phyloP scores from a whole-genome alignment of 2,888 invertebrate species.

The Philopedon plagiatum region DNA sequence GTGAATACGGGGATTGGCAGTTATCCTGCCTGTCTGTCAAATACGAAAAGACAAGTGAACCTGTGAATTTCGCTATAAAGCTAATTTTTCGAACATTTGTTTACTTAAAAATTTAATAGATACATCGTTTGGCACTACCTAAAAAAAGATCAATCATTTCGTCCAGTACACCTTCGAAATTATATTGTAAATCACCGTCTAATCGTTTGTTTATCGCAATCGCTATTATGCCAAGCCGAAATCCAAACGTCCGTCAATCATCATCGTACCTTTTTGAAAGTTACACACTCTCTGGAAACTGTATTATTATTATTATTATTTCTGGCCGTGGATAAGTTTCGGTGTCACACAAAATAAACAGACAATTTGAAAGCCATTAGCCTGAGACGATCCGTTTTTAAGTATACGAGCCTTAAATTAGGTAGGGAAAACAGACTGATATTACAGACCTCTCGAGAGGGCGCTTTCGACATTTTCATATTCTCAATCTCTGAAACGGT shows the following conservation, averaged over 20 bases:
- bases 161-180: conserved; percentile 31
- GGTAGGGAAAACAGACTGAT: too few species aligned
- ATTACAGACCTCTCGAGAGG: too few species aligned
- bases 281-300: conserved; percentile 22
- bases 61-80: too few species aligned
- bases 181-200: conserved; percentile 47
- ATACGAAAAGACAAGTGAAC: too few species aligned
- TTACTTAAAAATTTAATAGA: neutral
- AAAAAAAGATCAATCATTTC: conserved; percentile 4
- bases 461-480: too few species aligned
- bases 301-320: conserved; percentile 41
- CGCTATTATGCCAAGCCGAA: conserved; percentile 34
- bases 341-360: conserved; percentile 47
- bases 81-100: too few species aligned
- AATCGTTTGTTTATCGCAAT: conserved; percentile 40
- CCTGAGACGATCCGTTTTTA: conserved; percentile 30
- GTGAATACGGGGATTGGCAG: too few species aligned
- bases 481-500: too few species aligned
- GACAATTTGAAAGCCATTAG: conserved; percentile 48
- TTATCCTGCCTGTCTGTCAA: too few species aligned
- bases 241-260: conserved; percentile 41
- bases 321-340: conserved; percentile 14
- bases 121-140: neutral
- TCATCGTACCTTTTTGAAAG: conserved; percentile 39
- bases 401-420: too few species aligned